A percentile compares a stretch with the other conserved stretches of the same genome.
These are phyloP conservation scores for Heliornis fulica DNA, from an alignment of 2,113 vertebrate genomes.

Conservation along the genomic window DNA sequence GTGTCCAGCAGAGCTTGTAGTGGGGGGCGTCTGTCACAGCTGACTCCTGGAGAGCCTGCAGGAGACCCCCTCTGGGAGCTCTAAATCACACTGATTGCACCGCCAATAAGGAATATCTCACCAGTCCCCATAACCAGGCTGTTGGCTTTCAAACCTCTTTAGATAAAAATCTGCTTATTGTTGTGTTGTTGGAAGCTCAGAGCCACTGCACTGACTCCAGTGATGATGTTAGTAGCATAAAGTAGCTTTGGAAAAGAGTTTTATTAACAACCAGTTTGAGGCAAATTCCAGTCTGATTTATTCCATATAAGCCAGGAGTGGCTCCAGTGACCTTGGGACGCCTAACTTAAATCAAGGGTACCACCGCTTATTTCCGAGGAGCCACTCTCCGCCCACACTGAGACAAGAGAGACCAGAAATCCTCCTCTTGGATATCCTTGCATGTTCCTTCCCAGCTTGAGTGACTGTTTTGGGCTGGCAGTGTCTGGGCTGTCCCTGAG, in stretches of 20 bases:
- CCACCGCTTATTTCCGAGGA: background rate
- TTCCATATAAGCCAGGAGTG: background rate
- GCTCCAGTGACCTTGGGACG: background rate
- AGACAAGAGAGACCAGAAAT: background rate
- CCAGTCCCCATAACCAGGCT: background rate
- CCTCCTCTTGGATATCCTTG: background rate
- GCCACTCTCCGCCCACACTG: background rate
- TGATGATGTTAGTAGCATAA: background rate
- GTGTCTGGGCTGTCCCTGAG: accelerated
- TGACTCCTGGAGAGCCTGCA: background rate
- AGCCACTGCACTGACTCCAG: background rate
- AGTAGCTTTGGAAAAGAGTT: background rate
- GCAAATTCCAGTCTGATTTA: background rate
- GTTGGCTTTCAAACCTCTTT: background rate
- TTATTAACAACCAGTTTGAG: background rate
- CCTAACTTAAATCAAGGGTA: background rate
- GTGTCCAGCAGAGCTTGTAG: background rate
- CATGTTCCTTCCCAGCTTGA: background rate
- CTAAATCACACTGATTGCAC: constrained; percentile 8
- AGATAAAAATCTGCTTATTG: background rate
- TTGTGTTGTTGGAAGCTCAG: background rate
- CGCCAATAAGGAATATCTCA: background rate
- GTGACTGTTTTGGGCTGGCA: background rate
- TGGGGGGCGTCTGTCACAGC: background rate
- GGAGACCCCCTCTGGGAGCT: background rate